Percentiles rank a stretch among this genome's conserved stretches.
phyloP scores from a whole-genome alignment of 2,888 invertebrate genomes.

The Drosophila emarginata region DNA sequence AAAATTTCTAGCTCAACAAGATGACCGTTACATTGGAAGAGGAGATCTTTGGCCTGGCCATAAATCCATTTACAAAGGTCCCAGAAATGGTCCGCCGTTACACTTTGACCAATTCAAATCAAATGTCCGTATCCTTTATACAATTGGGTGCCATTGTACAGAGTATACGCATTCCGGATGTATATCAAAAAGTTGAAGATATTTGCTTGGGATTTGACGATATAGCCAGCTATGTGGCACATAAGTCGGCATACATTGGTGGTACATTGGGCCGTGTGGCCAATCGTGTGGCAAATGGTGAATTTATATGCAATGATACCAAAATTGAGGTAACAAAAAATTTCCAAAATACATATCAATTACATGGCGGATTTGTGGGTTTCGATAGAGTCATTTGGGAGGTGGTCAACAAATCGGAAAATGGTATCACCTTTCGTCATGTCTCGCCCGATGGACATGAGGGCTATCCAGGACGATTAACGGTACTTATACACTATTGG shows the following conservation, averaged over 20 bases:
- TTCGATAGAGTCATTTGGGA: conserved; percentile 92
- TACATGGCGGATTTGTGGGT: conserved; percentile 93
- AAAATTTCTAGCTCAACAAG: conserved; percentile 47
- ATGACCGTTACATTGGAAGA: conserved; percentile 80
- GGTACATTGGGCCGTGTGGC: conserved; percentile 93
- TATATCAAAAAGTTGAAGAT: conserved; percentile 88
- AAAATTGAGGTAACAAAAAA: conserved; percentile 87
- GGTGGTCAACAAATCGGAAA: conserved; percentile 65
- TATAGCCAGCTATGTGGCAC: conserved; percentile 87
- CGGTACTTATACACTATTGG: conserved; percentile 88
- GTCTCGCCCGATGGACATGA: conserved; percentile 91
- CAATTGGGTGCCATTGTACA: conserved; percentile 92
- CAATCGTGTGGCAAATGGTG: conserved; percentile 89
- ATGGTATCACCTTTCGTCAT: conserved; percentile 88
- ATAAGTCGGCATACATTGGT: conserved; percentile 91
- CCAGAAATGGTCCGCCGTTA: conserved; percentile 74
- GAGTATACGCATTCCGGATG: conserved; percentile 89
- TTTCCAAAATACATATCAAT: conserved; percentile 86
- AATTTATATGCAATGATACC: conserved; percentile 86
- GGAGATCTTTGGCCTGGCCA: conserved; percentile 79
- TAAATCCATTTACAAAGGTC: conserved; percentile 74
- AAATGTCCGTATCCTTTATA: conserved; percentile 83
- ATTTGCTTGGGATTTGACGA: conserved; percentile 92
- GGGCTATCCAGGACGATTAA: conserved; percentile 93
- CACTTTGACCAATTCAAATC: conserved; percentile 69